Base-by-base conservation (phyloP, 2,113 vertebrate species). In the Polypterus bichir region DNA sequence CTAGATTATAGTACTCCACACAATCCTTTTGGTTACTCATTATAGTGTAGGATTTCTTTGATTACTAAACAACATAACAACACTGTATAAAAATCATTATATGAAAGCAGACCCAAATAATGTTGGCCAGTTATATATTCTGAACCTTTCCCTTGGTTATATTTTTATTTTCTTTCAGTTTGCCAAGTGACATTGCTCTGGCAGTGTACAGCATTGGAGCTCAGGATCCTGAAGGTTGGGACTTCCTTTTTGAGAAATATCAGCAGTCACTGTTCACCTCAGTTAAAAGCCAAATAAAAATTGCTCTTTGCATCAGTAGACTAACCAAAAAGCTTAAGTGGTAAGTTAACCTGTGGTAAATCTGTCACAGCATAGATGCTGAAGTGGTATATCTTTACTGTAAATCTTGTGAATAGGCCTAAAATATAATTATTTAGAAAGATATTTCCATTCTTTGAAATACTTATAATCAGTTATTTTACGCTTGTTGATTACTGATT, bases 161-260 rank as follows among this genome's bases (percentile, higher is more conserved):
- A 27, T 27, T 27, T 27, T 27, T 27, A 27, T 59, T 47, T 52
- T 9, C n/a, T 45, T 53, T 46, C 64, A 97, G 94, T 47, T 80
- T 93, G 59, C 91, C 92, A 5, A 76, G 63, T 0, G 92, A 95
- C 3, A 65, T 93, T 71, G 91, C 83, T n/a, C 8, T 83, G 68
- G 88, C 91, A 0, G 88, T 92, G 71, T 95, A 89, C 65, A 54
- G 80, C 2, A 75, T 90, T 1, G 93, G 90, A 3, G 88, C 85
- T 45, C 91, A 85, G 59, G 84, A 79, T 1, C 60, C 76, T 0
- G 84, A 88, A 48, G 92, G 91, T 7, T 93, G 91, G 92, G 84
- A 94, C 64, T 93, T 92, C 76, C 78, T 96, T 48, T 90, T 90
- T 54, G 81, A 81, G 67, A 89, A 88, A 65, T 92, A 93, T 71